Percentiles rank a stretch among this genome's conserved stretches.
Evolutionary conservation across 2,888 invertebrate species (phyloP).

Genomic region (Maniola hyperantus): DNA sequence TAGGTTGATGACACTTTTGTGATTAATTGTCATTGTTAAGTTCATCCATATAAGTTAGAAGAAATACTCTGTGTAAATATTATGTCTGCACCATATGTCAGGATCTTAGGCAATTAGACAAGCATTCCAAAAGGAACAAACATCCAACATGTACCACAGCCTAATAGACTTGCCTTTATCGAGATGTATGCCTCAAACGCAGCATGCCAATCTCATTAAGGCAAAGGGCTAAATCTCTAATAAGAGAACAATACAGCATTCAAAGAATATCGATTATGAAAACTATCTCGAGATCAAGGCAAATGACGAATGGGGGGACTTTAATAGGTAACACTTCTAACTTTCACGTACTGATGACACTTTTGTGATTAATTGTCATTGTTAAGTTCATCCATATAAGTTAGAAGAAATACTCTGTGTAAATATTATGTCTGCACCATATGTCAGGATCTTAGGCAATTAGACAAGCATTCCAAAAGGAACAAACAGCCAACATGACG

Average conservation of each 20-base stretch:
- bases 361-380: too few species aligned
- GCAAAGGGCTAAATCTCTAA: conserved; percentile 41
- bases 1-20: too few species aligned
- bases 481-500: conserved; percentile 12
- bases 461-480: conserved; percentile 8
- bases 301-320: conserved; percentile 25
- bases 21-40: too few species aligned
- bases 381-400: too few species aligned
- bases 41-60: too few species aligned
- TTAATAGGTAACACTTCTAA: too few species aligned
- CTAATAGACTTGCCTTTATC: conserved; percentile 22
- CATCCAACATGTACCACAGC: conserved; percentile 15
- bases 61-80: too few species aligned
- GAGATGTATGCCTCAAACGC: conserved; percentile 26
- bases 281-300: conserved; percentile 35
- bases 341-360: too few species aligned
- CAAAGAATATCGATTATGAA: conserved; percentile 32
- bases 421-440: too few species aligned
- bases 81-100: too few species aligned
- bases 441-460: background rate
- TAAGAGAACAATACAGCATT: conserved; percentile 38
- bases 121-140: conserved; percentile 4
- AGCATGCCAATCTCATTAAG: conserved; percentile 35
- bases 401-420: too few species aligned
- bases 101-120: conserved; percentile 1